Evolutionary conservation across 2,888 invertebrate genomes (phyloP).

Genomic region (Clanis bilineata): DNA sequence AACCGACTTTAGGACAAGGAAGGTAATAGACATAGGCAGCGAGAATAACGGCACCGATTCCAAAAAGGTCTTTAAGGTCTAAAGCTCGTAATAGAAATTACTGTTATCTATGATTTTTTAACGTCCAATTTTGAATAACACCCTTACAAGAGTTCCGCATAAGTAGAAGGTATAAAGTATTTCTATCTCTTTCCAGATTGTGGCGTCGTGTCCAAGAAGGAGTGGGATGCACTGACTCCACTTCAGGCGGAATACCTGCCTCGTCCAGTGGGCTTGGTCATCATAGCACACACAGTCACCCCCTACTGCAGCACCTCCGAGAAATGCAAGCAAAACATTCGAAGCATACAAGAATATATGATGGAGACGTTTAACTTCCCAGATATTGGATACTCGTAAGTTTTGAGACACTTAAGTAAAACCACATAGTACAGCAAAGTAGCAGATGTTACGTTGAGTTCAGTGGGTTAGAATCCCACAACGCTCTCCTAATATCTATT

Average conservation of each 20-base stretch:
- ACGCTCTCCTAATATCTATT: no score
- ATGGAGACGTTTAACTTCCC: slow-evolving; percentile 67
- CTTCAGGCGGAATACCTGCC: slow-evolving; percentile 74
- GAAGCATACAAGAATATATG: slow-evolving; percentile 76
- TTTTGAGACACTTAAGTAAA: no score
- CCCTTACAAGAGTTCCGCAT: background rate
- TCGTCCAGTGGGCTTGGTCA: slow-evolving; percentile 76
- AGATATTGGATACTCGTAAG: slow-evolving; percentile 83
- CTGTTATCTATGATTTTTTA: no score
- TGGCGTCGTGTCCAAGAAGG: slow-evolving; percentile 69
- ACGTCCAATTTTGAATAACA: background rate
- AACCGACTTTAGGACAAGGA: no score
- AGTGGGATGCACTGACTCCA: slow-evolving; percentile 80
- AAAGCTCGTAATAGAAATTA: no score
- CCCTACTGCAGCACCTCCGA: slow-evolving; percentile 61
- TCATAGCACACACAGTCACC: slow-evolving; percentile 83
- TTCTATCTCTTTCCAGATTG: slow-evolving; percentile 34
- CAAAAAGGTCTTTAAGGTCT: no score
- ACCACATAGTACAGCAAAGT: no score
- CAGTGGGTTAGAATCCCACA: no score
- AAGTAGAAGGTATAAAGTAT: background rate
- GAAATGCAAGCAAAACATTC: slow-evolving; percentile 64
- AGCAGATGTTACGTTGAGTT: no score
- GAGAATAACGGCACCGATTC: no score
- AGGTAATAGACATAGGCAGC: no score